A percentile compares a stretch with the other conserved stretches of the same genome.
Evolutionary conservation across 2,113 vertebrate species (phyloP).

Genomic region (human): GRCh38 chr9:113797501-113798000

Average conservation of each 20-base stretch:
- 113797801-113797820: not conserved
- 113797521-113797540: conserved; percentile 81
- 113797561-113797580: conserved; percentile 80
- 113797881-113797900: not conserved
- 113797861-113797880: not conserved
- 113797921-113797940: not conserved
- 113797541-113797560: conserved; percentile 81
- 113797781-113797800: conserved; percentile 23
- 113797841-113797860: not conserved
- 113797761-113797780: not conserved
- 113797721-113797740: conserved; percentile 68
- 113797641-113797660: conserved; percentile 85
- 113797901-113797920: not conserved
- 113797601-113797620: conserved; percentile 80
- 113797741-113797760: conserved; percentile 52
- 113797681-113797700: conserved; percentile 83
- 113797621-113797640: conserved; percentile 79
- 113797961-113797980: not conserved
- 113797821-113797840: not conserved
- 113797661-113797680: conserved; percentile 81
- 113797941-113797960: not conserved
- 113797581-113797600: conserved; percentile 82
- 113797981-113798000: not conserved
- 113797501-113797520: conserved; percentile 10
- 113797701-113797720: conserved; percentile 82